Evolutionary conservation across 2,888 invertebrate species (phyloP), one percentile per base, ranked within the genome.

Genomic region (Adelognathus sp.): DNA sequence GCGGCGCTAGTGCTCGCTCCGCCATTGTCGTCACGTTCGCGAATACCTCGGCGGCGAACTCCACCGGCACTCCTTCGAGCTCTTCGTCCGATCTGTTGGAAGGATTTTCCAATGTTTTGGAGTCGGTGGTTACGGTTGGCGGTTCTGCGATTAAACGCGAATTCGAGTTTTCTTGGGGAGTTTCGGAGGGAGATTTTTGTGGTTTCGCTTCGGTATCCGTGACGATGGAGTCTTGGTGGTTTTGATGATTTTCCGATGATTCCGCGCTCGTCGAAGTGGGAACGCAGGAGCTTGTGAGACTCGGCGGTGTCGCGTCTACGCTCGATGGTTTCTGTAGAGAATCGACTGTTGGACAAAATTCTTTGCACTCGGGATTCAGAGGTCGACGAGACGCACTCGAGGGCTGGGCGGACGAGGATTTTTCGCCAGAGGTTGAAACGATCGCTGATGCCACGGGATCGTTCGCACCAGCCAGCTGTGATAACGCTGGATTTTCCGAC

Each of bases 331-430:
- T 44, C 63, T 63, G 77, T 79, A 72, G 76, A n/a, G 52, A 2
- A 6, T 66, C 79, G 27, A 67, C n/a, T 5, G 52, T 52, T 9
- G 83, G 84, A 36, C 88, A 87, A 66, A 91, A 91, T 80, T 91
- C 91, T 82, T 90, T 86, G 73, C 90, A 90, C 73, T 91, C 90
- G 5, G 91, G 91, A 79, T 91, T 91, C 31, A 90, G 81, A 3
- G 87, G 89, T 69, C 84, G 86, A 80, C 81, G 82, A 0, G 24
- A 3, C 41, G 80, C 76, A 64, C 76, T 80, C 36, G 81, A 50
- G 4, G 11, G n/a, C n/a, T n/a, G n/a, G n/a, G n/a, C n/a, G n/a
- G n/a, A n/a, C n/a, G n/a, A n/a, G n/a, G n/a, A n/a, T n/a, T 14
- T 21, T 6, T 21, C 44, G 14, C 9, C 11, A 4, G 41, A 7